Evolutionary conservation across 2,797 vertebrate species (phyloP).

Genomic region (Galaxias olidus): DNA sequence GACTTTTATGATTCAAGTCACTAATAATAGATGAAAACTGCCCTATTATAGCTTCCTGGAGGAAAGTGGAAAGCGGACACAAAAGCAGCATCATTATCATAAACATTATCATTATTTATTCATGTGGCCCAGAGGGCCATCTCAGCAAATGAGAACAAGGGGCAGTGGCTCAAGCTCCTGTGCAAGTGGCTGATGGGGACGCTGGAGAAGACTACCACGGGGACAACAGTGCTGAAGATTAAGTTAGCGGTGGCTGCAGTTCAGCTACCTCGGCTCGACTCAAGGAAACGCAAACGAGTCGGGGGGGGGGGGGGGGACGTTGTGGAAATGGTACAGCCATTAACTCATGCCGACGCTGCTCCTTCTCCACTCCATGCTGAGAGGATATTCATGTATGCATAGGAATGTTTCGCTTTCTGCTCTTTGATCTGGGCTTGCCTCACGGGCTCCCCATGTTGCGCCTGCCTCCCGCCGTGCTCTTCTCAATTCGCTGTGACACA

Average conservation of each 20-base stretch:
- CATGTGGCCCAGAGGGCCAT: too few species aligned
- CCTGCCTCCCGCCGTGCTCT: conserved; percentile 47
- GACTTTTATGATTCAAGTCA: too few species aligned
- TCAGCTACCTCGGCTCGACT: conserved; percentile 16
- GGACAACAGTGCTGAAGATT: too few species aligned
- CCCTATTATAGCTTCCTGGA: too few species aligned
- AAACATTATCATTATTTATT: too few species aligned
- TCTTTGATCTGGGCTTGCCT: conserved; percentile 57
- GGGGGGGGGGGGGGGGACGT: conserved; percentile 19
- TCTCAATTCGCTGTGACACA: conserved; percentile 54
- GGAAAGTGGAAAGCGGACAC: too few species aligned
- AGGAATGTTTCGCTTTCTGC: conserved; percentile 45
- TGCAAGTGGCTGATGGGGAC: too few species aligned
- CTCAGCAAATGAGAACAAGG: too few species aligned
- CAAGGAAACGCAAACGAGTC: background rate
- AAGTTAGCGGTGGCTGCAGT: background rate
- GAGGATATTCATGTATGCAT: conserved; percentile 70
- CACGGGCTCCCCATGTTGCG: conserved; percentile 47
- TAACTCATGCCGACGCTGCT: conserved; percentile 52
- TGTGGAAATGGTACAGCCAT: conserved; percentile 44
- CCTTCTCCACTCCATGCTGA: conserved; percentile 18
- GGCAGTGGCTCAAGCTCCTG: too few species aligned
- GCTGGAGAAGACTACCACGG: too few species aligned
- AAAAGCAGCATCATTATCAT: too few species aligned
- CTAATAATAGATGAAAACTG: too few species aligned